Percentiles rank a stretch among this genome's conserved stretches.
Conservation (phyloP, 53 echinoderm and acorn worm genomes). For the Pentamera pediparva region DNA sequence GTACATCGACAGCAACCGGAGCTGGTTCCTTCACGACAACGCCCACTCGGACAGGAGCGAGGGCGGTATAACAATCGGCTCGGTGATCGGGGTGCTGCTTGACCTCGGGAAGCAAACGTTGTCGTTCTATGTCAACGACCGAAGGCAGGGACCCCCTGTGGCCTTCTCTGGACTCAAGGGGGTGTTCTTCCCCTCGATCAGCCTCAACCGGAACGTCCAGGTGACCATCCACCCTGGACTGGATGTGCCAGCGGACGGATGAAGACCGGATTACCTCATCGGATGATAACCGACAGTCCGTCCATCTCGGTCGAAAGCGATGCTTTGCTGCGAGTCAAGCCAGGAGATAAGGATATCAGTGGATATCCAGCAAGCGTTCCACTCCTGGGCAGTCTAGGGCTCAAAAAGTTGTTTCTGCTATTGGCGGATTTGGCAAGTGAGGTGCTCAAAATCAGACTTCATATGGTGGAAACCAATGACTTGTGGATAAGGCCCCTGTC, state of each 20-base stretch:
- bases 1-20: conserved; percentile 98
- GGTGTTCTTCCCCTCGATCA: conserved; percentile 92
- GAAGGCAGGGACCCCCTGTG: conserved; percentile 81
- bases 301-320: conserved; percentile 3
- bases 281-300: background rate
- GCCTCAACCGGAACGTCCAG: conserved; percentile 94
- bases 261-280: background rate
- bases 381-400: too few species aligned
- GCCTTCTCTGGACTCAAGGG: conserved; percentile 82
- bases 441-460: too few species aligned
- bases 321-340: too few species aligned
- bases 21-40: conserved; percentile 99
- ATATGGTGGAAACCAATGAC: too few species aligned
- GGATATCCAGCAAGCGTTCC: too few species aligned
- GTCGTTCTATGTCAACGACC: conserved; percentile 79
- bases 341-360: too few species aligned
- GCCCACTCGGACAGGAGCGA: conserved; percentile 90
- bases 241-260: conserved; percentile 67
- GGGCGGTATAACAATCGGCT: conserved; percentile 85
- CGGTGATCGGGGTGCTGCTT: conserved; percentile 85
- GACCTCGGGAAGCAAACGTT: conserved; percentile 81
- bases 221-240: conserved; percentile 93
- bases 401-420: too few species aligned
- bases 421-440: too few species aligned
- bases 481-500: too few species aligned